Base-by-base conservation (phyloP, 1,140 invertebrate genomes). In the Hypothenemus hampei region DNA sequence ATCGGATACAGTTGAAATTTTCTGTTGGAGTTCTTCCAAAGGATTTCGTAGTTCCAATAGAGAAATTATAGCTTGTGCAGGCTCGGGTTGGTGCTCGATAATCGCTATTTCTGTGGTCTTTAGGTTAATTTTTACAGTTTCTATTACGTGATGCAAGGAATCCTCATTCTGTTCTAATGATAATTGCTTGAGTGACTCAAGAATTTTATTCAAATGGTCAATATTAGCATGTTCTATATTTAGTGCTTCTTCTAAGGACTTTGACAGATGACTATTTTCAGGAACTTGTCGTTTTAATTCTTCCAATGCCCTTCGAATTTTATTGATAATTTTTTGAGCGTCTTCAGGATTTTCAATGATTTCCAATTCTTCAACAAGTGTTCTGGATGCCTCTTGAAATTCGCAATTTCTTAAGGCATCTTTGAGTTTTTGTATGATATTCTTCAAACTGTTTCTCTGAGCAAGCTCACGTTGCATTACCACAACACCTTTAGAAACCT, bases 401-500 rank as follows among this genome's bases (percentile, higher is more conserved):
- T 31, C 19, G 19, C 39, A 44, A n/a, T n/a, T n/a, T n/a, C n/a
- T n/a, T n/a, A n/a, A n/a, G n/a, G n/a, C n/a, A n/a, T 33, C 16
- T 18, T 50, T 10, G 26, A 57, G 29, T 36, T 45, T 23, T 19
- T 56, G 47, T 44, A 52, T 35, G 7, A 31, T 36, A 22, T 57
- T 58, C 18, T 36, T 55, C 10, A 64, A 24, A 22, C 33, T 18
- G 16, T 19, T 60, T 18, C 46, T 58, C n/a, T 23, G 39, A 15
- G 51, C 47, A 39, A 65, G 31, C 45, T 62, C 60, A 29, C 57
- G 51, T 16, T 60, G 43, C 18, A 66, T 63, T 29, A 50, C 63
- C 20, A 68, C 64, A 33, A 67, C 64, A 15, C 35, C 58, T 41
- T 62, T 62, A 11, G 52, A 59, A 13, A 67, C 33, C 15, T 51